Evolutionary conservation across 2,797 vertebrate species (phyloP).

Genomic region (Stomatorhinus walkeri): DNA sequence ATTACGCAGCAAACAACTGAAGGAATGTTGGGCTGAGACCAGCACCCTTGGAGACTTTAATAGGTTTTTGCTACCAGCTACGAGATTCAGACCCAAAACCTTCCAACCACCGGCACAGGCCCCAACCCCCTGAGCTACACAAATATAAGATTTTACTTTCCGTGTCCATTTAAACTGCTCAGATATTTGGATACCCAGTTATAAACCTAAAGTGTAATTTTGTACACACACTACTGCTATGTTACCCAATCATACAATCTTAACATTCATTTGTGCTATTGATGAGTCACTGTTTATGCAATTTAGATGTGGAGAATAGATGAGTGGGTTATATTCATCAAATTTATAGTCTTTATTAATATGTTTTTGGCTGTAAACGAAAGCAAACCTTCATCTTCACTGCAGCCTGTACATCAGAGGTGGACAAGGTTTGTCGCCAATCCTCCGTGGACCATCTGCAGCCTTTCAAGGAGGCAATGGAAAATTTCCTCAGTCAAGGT

Average conservation of each 20-base stretch:
- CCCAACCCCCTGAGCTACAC: neutral
- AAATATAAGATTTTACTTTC: neutral
- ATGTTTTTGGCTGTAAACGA: neutral
- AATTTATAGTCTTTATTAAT: constrained; percentile 1
- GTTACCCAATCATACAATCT: neutral
- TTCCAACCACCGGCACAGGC: neutral
- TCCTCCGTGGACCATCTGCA: constrained; percentile 83
- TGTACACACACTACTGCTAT: neutral
- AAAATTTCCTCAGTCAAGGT: constrained; percentile 83
- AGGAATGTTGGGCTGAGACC: neutral
- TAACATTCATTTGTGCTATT: neutral
- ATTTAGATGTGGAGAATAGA: neutral
- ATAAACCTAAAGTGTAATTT: neutral
- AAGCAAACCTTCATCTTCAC: neutral
- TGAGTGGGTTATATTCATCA: neutral
- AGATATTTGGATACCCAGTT: neutral
- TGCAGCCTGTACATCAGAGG: constrained; percentile 80
- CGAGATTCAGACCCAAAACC: neutral
- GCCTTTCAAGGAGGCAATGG: constrained; percentile 93
- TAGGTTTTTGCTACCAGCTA: neutral
- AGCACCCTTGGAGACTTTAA: neutral
- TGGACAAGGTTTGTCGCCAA: constrained; percentile 77
- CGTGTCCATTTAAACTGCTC: neutral
- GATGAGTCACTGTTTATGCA: neutral
- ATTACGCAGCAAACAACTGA: neutral